These are phyloP conservation scores for Dromius quadrimaculatus DNA, from an alignment of 2,888 invertebrate genomes.

Conservation along the genomic window DNA sequence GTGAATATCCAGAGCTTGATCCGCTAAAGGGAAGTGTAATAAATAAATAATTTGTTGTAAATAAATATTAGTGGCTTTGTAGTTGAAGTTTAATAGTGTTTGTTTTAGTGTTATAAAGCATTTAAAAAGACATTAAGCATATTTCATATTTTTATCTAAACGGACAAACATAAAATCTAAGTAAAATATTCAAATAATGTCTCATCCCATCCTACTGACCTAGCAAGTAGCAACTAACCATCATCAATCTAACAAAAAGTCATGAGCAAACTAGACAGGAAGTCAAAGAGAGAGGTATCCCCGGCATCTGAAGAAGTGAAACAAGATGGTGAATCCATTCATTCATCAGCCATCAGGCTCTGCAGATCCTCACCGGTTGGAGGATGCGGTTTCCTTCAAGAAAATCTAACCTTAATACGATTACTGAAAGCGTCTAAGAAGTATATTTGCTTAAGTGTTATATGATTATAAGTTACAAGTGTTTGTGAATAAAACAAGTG, in stretches of 20 bases:
- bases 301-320: constrained; percentile 29
- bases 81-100: too few relatives aligned
- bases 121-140: too few relatives aligned
- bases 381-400: constrained; percentile 5
- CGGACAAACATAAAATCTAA: background rate
- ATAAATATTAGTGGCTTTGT: too few relatives aligned
- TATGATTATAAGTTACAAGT: too few relatives aligned
- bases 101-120: too few relatives aligned
- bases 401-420: background rate
- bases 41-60: too few relatives aligned
- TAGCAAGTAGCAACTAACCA: constrained; percentile 12
- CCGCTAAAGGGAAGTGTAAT: too few relatives aligned
- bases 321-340: constrained; percentile 22
- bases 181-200: constrained; percentile 7
- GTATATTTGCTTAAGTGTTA: background rate
- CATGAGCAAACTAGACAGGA: background rate
- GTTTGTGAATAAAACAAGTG: background rate
- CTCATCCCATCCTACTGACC: constrained; percentile 20
- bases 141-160: too few relatives aligned
- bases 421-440: background rate
- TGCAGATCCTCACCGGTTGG: constrained; percentile 16
- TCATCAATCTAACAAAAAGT: constrained; percentile 1
- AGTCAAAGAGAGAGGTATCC: constrained; percentile 15
- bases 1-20: too few relatives aligned
- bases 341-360: background rate